phyloP scores from a whole-genome alignment of 2,888 invertebrate genomes.

The Strigamia crassipes region DNA sequence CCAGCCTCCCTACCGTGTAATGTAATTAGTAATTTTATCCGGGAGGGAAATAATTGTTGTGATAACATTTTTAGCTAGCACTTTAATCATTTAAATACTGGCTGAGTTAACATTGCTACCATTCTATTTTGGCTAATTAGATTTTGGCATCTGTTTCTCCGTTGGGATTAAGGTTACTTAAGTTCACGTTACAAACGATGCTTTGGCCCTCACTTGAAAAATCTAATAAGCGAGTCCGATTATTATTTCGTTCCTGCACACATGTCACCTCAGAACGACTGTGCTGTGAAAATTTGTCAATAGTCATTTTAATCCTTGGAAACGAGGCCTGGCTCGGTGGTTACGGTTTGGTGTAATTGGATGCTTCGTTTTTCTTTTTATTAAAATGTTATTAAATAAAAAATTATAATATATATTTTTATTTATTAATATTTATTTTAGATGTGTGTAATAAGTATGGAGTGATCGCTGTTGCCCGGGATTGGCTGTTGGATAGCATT shows the following conservation, averaged over 20 bases:
- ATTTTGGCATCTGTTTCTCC: not conserved
- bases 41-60: not conserved
- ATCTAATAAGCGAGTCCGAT: not conserved
- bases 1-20: not conserved
- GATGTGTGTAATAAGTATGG: not conserved
- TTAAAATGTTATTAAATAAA: no score
- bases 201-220: not conserved
- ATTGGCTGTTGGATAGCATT: not conserved
- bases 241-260: not conserved
- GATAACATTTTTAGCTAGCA: not conserved
- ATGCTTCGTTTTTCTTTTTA: not conserved
- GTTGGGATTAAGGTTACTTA: not conserved
- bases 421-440: not conserved
- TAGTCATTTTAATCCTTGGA: not conserved
- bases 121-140: not conserved
- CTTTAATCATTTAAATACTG: not conserved
- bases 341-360: not conserved
- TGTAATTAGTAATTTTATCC: not conserved
- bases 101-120: not conserved
- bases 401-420: not conserved
- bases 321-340: not conserved
- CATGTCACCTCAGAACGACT: not conserved
- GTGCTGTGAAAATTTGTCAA: not conserved
- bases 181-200: not conserved
- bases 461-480: not conserved